These are phyloP conservation scores for Antedon mediterranea DNA, from an alignment of 53 echinoderm and acorn worm species.

Conservation along the genomic window DNA sequence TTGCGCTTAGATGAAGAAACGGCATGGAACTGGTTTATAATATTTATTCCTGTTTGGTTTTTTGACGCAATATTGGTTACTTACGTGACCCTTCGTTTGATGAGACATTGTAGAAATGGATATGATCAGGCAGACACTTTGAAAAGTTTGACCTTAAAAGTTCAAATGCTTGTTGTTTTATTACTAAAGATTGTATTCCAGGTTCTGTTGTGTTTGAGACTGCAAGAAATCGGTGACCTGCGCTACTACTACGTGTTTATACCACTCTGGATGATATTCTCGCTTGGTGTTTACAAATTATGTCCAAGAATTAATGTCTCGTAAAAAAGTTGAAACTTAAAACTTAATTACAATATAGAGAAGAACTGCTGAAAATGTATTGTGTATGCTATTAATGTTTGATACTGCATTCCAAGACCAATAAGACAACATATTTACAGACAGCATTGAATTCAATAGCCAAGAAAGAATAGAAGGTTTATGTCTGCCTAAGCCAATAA, in stretches of 20 bases:
- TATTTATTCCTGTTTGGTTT: slow-evolving; percentile 80
- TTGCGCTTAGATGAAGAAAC: slow-evolving; percentile 46
- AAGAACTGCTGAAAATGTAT: neutral
- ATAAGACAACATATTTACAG: no score
- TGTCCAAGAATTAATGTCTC: neutral
- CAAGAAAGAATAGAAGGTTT: no score
- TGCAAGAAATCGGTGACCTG: slow-evolving; percentile 41
- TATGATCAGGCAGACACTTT: slow-evolving; percentile 50
- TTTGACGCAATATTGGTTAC: slow-evolving; percentile 46
- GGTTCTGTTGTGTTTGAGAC: slow-evolving; percentile 60
- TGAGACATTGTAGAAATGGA: slow-evolving; percentile 58
- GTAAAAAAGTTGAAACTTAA: no score
- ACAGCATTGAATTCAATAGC: no score
- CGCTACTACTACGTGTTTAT: slow-evolving; percentile 57
- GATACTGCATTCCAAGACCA: no score
- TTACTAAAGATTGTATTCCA: slow-evolving; percentile 63
- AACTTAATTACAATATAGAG: no score
- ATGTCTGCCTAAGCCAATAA: no score
- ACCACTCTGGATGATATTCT: slow-evolving; percentile 76
- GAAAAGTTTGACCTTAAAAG: slow-evolving; percentile 37
- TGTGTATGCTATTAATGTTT: no score
- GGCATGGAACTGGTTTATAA: slow-evolving; percentile 91
- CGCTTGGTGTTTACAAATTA: slow-evolving; percentile 2
- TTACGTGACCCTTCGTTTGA: slow-evolving; percentile 40
- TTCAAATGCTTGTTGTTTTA: slow-evolving; percentile 43